A percentile compares a stretch with the other conserved stretches of the same genome.
These are phyloP conservation scores for Halocynthia roretzi DNA, from an alignment of 23 tunicate species.

Conservation along the genomic window DNA sequence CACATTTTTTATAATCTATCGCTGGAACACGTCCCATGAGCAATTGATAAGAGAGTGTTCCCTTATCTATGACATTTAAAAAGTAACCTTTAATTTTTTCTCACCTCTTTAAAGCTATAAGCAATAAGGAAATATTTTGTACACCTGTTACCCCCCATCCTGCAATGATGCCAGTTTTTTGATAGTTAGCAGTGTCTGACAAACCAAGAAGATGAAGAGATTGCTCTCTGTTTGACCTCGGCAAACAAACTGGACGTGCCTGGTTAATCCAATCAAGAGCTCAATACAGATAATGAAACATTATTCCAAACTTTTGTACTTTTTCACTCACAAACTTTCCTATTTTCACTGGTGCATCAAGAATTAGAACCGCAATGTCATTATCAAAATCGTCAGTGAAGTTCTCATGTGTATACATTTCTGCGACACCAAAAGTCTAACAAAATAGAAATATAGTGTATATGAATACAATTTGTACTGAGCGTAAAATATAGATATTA, in stretches of 20 bases:
- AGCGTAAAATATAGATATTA: no score
- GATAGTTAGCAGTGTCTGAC: background rate
- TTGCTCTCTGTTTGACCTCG: slow-evolving; percentile 34
- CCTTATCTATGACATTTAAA: slow-evolving; percentile 9
- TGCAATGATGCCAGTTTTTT: slow-evolving; percentile 40
- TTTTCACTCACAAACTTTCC: slow-evolving; percentile 36
- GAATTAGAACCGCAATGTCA: slow-evolving; percentile 67
- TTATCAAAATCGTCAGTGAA: slow-evolving; percentile 13
- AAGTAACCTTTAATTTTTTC: background rate
- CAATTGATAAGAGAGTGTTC: slow-evolving; percentile 6
- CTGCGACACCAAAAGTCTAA: slow-evolving; percentile 26
- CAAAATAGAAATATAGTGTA: background rate
- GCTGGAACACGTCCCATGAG: slow-evolving; percentile 27
- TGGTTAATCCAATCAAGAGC: background rate
- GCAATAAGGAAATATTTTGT: background rate
- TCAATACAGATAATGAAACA: background rate
- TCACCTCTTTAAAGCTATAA: background rate
- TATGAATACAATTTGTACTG: background rate
- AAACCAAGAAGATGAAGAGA: slow-evolving; percentile 26
- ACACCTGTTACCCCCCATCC: slow-evolving; percentile 66
- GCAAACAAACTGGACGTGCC: slow-evolving; percentile 72
- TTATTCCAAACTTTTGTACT: background rate
- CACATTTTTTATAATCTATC: slow-evolving; percentile 7
- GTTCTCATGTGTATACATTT: slow-evolving; percentile 16
- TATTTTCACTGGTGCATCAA: slow-evolving; percentile 29